phyloP scores from a whole-genome alignment of 2,888 invertebrate species.

The Alloscopus bannaensis region DNA sequence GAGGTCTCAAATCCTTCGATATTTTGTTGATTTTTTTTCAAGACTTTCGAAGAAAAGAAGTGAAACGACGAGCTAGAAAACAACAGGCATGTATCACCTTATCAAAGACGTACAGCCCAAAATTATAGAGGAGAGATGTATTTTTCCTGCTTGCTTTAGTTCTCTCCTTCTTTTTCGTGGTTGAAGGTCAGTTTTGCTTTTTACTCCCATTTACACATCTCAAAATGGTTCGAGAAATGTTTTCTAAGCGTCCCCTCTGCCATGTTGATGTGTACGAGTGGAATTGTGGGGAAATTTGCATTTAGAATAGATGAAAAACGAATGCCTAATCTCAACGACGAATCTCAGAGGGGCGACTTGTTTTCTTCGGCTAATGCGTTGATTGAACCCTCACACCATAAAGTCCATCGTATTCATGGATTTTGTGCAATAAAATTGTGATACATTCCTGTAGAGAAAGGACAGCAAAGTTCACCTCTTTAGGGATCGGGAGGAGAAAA shows the following conservation, averaged over 20 bases:
- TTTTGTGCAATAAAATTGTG: no score
- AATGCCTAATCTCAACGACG: no score
- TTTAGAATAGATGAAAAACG: no score
- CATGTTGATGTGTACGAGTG: no score
- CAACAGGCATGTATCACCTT: conserved; percentile 43
- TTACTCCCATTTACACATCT: neutral
- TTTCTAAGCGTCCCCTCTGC: no score
- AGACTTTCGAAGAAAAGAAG: no score
- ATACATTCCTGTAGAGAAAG: no score
- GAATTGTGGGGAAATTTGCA: no score
- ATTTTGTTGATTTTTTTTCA: conserved; percentile 14
- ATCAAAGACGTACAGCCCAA: conserved; percentile 38
- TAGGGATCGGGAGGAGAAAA: no score
- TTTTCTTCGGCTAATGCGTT: conserved; percentile 3
- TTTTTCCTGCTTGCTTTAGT: neutral
- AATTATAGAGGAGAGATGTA: conserved; percentile 28
- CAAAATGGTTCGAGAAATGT: conserved; percentile 34
- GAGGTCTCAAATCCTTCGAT: conserved; percentile 23
- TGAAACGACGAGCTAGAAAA: neutral
- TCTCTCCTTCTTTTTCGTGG: conserved; percentile 41
- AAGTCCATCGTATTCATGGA: no score
- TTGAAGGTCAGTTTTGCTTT: conserved; percentile 48
- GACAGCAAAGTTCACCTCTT: no score
- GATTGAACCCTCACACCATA: neutral
- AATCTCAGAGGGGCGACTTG: no score